Conservation (phyloP, 2,888 invertebrate species). For the Hemithea aestivaria region DNA sequence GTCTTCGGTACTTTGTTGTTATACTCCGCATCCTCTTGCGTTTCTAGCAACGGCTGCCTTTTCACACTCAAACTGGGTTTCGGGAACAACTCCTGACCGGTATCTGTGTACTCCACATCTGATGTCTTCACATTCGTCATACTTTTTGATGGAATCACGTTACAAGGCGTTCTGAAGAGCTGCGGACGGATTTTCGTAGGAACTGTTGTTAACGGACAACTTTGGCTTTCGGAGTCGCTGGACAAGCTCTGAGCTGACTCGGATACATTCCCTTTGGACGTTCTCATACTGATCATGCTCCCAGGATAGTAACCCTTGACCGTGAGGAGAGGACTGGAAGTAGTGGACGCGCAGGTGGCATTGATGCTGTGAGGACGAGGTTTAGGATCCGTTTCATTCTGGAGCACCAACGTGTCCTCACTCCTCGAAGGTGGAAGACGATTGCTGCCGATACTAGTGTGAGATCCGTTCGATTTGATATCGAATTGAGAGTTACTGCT, state of each 20-base stretch:
- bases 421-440: constrained; percentile 88
- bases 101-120: constrained; percentile 65
- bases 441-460: constrained; percentile 59
- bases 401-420: constrained; percentile 84
- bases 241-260: constrained; percentile 84
- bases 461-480: constrained; percentile 60
- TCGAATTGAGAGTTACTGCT: constrained; percentile 69
- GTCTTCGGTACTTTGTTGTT: constrained; percentile 76
- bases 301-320: constrained; percentile 81
- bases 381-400: constrained; percentile 67
- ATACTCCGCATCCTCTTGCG: constrained; percentile 65
- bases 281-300: constrained; percentile 81
- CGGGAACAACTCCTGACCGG: constrained; percentile 58
- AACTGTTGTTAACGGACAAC: constrained; percentile 75
- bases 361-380: constrained; percentile 79
- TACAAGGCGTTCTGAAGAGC: constrained; percentile 55
- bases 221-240: constrained; percentile 81
- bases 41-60: constrained; percentile 68
- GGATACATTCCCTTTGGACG: constrained; percentile 77
- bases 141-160: constrained; percentile 79
- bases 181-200: constrained; percentile 77
- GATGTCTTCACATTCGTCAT: constrained; percentile 81
- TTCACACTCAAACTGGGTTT: constrained; percentile 64
- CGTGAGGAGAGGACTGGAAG: constrained; percentile 84
- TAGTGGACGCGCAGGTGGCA: constrained; percentile 80